Base-by-base conservation (phyloP, 1,140 invertebrate species). In the Platyscapa corneri region DNA sequence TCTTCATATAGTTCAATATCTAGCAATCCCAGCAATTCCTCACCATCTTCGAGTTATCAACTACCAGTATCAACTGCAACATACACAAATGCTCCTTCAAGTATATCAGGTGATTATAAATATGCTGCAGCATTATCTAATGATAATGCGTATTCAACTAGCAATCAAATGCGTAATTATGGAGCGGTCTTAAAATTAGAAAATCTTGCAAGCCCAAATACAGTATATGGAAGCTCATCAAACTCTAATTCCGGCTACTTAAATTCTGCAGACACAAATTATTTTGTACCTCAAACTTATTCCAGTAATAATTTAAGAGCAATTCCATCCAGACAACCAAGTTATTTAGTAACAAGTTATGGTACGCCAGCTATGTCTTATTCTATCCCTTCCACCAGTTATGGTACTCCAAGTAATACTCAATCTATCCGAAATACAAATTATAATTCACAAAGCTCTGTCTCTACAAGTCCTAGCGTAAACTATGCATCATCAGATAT, bases 91-190 rank as follows among this genome's bases (percentile, higher is more conserved):
- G 87, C 87, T 7, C 85, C 88, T 16, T 85, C 87, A 3, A 65
- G 49, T 20, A 85, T 88, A 14, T 82, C 81, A n/a, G 27, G 23
- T 53, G 46, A n/a, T 30, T 80, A 70, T 8, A 83, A 87, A 12
- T 89, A 88, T 60, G 92, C 91, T 56, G 90, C 91, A 10, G 77
- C 89, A 8, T 89, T 90, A 1, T 91, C 90, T 0, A 86, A 89
- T 3, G 89, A 90, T 10, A 90, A 88, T 46, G 23, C 88, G 1
- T 91, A 91, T 64, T 84, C 88, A 6, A 86, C 82, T 2, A 82
- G 75, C 56, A 23, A 87, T 27, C 76, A 83, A 42, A 77, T 34
- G 67, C 79, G 12, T 87, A 84, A 56, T 77, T 18, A 84, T 81
- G 10, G 37, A 27, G 20, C 82, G 18, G 16, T 77, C 64, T 32